Evolutionary conservation across 2,888 invertebrate species (phyloP), one percentile per base, ranked within the genome.

Genomic region (Melitaea athalia): DNA sequence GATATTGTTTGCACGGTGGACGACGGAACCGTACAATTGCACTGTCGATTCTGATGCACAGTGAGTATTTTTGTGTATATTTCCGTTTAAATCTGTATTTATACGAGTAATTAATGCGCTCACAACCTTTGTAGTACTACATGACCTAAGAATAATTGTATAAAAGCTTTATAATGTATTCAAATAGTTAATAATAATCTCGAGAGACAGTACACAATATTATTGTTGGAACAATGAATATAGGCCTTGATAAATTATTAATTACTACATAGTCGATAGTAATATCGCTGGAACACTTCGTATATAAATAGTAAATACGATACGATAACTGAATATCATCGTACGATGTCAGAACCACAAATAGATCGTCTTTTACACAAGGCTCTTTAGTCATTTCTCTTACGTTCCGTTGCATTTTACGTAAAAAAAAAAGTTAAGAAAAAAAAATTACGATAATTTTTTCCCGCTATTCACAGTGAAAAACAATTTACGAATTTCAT

Each of bases 11-110:
- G 69, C 75, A 87, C 84, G 81, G 79, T 83, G 80, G 74, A 77
- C 73, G 67, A 73, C 73, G 76, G 78, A 78, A 77, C 74, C 71
- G 74, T 76, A 74, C 77, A 79, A 79, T 81, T 77, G 75, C 75
- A 78, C 79, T 76, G 80, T 80, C 76, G 81, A 79, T 78, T 81
- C 90, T 86, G 83, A 91, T 89, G 91, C 85, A 90, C 83, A 81
- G 91, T 91, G 85, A 78, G 89, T 88, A 84, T 76, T 81, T 83
- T 74, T 59, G 67, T 76, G 72, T 73, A 73, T 79, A 77, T 77
- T 68, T 55, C 67, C 59, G 12, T 72, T 59, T 68, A 70, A 57
- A 62, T 47, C 63, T 67, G 60, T 66, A 55, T 59, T 17, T 49
- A 52, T 52, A 62, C 68, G 45, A 31, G 45, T 50, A 15, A 50